Percentiles rank a stretch among this genome's conserved stretches.
Conservation (phyloP, 2,888 invertebrate genomes). For the Mimumesa dahlbomi region DNA sequence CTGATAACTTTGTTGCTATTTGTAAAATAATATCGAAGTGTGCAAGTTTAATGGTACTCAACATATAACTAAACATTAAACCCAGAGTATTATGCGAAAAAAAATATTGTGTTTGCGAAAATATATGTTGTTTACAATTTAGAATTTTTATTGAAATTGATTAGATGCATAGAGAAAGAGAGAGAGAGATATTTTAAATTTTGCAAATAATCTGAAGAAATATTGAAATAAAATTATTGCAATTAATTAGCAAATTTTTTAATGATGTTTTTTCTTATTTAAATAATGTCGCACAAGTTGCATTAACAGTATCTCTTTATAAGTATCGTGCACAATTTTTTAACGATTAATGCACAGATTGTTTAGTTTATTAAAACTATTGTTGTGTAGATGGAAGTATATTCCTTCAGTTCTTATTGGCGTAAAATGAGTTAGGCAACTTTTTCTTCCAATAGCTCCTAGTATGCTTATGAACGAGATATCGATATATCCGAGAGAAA, state of each 20-base stretch:
- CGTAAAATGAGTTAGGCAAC: constrained; percentile 16
- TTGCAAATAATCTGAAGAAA: too few relatives aligned
- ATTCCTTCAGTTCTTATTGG: constrained; percentile 1
- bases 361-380: neutral
- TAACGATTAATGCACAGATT: neutral
- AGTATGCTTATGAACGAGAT: constrained; percentile 20
- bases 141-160: neutral
- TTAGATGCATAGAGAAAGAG: neutral
- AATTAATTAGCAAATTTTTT: neutral
- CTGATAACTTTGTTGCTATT: neutral
- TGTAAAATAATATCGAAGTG: neutral
- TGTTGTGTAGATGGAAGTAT: neutral
- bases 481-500: constrained; percentile 17
- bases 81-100: neutral
- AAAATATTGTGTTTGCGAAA: constrained; percentile 8
- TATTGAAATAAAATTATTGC: too few relatives aligned
- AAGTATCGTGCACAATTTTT: neutral
- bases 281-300: constrained; percentile 5
- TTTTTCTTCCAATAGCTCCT: constrained; percentile 41
- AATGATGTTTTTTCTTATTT: constrained; percentile 4
- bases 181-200: too few relatives aligned
- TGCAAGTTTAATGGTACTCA: neutral
- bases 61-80: constrained; percentile 1
- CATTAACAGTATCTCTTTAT: neutral
- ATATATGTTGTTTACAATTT: neutral